Evolutionary conservation across 2,888 invertebrate genomes (phyloP).

Genomic region (Drosophila imparisetae): DNA sequence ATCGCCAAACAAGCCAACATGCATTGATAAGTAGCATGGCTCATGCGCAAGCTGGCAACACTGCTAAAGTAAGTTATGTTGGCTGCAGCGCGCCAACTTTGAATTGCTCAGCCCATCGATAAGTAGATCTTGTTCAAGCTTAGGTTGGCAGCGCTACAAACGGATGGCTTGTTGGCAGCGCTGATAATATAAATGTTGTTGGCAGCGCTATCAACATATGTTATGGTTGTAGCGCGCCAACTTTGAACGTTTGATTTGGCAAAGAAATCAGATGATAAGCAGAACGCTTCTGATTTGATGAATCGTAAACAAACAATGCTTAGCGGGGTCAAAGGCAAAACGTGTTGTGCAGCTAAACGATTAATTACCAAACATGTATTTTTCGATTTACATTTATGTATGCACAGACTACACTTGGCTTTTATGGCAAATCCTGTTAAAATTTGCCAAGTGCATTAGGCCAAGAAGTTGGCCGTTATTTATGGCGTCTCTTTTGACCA

Average conservation of each 20-base stretch:
- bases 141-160: background rate
- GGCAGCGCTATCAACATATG: background rate
- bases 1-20: background rate
- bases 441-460: slow-evolving; percentile 28
- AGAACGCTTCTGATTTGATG: slow-evolving; percentile 12
- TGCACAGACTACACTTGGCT: slow-evolving; percentile 6
- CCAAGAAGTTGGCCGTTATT: slow-evolving; percentile 37
- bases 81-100: slow-evolving; percentile 20
- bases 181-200: background rate
- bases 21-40: background rate
- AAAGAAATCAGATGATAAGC: background rate
- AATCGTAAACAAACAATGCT: slow-evolving; percentile 18
- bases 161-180: slow-evolving; percentile 3
- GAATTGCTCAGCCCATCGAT: slow-evolving; percentile 3
- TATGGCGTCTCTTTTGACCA: slow-evolving; percentile 16
- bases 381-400: background rate
- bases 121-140: too few relatives aligned
- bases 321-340: slow-evolving; percentile 33
- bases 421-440: slow-evolving; percentile 26
- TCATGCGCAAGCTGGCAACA: background rate
- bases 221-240: slow-evolving; percentile 18
- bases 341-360: slow-evolving; percentile 24
- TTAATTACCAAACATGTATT: slow-evolving; percentile 41
- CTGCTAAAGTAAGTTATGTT: background rate
- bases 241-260: slow-evolving; percentile 12